Percentiles rank a stretch among this genome's conserved stretches.
These are phyloP conservation scores for Epinephelus lanceolatus DNA, from an alignment of 2,113 vertebrate genomes.

Conservation along the genomic window DNA sequence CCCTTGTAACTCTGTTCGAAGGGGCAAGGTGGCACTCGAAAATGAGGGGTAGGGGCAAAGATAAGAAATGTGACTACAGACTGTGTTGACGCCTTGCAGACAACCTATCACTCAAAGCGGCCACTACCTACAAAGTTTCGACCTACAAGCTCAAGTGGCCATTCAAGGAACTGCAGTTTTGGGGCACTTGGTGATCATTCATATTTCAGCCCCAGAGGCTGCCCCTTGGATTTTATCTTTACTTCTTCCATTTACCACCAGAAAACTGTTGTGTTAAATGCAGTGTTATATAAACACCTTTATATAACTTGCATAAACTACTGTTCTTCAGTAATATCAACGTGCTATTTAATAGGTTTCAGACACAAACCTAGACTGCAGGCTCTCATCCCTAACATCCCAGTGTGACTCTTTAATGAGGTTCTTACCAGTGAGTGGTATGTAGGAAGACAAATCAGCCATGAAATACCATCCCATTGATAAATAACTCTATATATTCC, in stretches of 20 bases:
- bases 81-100: no score
- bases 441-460: constrained; percentile 9
- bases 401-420: constrained; percentile 4
- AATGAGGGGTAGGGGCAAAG: no score
- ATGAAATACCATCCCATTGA: constrained; percentile 3
- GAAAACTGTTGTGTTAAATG: not conserved
- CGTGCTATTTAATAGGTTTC: not conserved
- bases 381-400: not conserved
- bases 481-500: not conserved
- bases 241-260: not conserved
- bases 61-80: no score
- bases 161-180: no score
- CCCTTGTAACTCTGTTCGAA: no score
- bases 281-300: not conserved
- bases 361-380: not conserved
- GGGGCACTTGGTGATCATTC: no score
- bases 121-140: no score
- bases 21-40: no score
- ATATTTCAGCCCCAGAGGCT: no score
- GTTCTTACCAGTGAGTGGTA: not conserved
- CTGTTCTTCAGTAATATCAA: not conserved
- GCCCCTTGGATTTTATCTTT: not conserved
- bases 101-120: no score
- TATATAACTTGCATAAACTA: not conserved
- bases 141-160: no score